phyloP scores from a whole-genome alignment of 2,113 vertebrate genomes.

The Steatornis caripensis region DNA sequence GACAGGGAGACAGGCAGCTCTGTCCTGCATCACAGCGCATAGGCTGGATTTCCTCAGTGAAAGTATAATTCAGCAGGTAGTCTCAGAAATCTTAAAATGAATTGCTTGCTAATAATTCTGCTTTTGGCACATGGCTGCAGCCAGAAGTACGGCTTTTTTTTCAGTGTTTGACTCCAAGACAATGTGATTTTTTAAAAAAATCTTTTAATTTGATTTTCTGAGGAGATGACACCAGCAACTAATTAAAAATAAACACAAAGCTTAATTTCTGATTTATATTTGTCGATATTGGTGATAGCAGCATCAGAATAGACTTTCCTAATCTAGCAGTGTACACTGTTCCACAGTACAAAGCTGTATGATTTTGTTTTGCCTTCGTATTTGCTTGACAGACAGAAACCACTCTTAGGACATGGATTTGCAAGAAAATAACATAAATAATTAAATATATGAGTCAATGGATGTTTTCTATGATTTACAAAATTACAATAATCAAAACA shows the following conservation, averaged over 20 bases:
- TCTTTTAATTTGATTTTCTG: background rate
- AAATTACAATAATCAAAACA: background rate
- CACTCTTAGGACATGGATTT: background rate
- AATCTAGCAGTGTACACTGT: background rate
- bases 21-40: background rate
- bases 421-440: background rate
- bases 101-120: background rate
- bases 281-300: background rate
- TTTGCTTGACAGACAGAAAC: background rate
- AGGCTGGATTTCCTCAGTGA: background rate
- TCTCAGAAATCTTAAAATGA: background rate
- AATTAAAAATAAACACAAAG: background rate
- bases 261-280: background rate
- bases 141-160: background rate
- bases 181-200: background rate
- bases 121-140: background rate
- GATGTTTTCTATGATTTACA: background rate
- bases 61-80: background rate
- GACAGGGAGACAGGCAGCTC: background rate
- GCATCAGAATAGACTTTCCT: background rate
- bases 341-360: background rate
- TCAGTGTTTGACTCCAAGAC: background rate
- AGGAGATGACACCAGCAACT: background rate
- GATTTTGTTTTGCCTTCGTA: background rate
- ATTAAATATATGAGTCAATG: background rate